These are phyloP conservation scores for Eilema caniola DNA, from an alignment of 2,888 invertebrate species.

Conservation along the genomic window DNA sequence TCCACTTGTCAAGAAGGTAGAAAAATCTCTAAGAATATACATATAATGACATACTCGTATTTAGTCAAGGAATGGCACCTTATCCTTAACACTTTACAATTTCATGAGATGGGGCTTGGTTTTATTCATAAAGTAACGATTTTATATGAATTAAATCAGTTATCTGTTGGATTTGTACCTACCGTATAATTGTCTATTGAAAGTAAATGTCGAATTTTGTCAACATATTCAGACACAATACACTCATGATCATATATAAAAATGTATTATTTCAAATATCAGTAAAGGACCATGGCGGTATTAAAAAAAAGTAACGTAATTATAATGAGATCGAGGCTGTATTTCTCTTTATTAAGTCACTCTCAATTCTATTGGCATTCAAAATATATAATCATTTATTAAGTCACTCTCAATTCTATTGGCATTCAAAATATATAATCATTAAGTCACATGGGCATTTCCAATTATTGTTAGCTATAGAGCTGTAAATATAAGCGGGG, in stretches of 20 bases:
- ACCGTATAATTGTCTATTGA: not conserved
- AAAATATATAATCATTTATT: not conserved
- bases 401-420: not conserved
- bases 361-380: not conserved
- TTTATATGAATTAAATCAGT: no score
- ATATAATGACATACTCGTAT: no score
- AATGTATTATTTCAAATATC: not conserved
- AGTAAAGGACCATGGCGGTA: not conserved
- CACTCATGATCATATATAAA: not conserved
- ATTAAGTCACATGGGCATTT: not conserved
- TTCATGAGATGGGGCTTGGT: no score
- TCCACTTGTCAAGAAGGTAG: no score
- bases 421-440: not conserved
- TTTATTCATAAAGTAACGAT: no score
- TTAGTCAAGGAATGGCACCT: no score
- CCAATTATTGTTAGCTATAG: not conserved
- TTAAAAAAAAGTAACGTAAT: not conserved
- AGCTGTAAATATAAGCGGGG: constrained; percentile 63
- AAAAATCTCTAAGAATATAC: no score
- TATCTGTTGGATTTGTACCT: no score
- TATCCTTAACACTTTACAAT: no score
- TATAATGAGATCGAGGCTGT: not conserved
- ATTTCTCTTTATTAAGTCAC: not conserved
- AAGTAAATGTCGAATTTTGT: not conserved
- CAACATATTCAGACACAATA: not conserved